Evolutionary conservation across 2,797 vertebrate genomes (phyloP).

Genomic region (Coranthus polyacanthus): DNA sequence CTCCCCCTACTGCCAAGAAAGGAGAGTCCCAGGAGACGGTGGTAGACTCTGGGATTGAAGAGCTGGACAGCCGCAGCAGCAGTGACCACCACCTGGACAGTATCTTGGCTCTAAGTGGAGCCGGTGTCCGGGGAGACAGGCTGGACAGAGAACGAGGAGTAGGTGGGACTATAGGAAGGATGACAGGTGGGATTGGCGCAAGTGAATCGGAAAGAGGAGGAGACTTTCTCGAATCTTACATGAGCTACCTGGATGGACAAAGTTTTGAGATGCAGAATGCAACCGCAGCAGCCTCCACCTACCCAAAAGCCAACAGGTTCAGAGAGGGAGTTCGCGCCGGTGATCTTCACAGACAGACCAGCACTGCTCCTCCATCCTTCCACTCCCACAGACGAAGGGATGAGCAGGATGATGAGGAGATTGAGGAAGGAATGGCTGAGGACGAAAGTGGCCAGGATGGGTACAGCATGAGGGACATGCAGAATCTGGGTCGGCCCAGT

Average conservation of each 20-base stretch:
- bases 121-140: conserved; percentile 78
- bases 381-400: conserved; percentile 82
- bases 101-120: conserved; percentile 88
- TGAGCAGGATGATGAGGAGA: conserved; percentile 80
- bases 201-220: conserved; percentile 77
- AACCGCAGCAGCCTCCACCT: conserved; percentile 82
- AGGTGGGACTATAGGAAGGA: conserved; percentile 70
- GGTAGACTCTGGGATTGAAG: conserved; percentile 94
- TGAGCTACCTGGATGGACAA: conserved; percentile 94
- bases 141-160: conserved; percentile 71
- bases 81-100: conserved; percentile 94
- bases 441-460: conserved; percentile 76
- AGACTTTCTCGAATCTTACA: conserved; percentile 93
- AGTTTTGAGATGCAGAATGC: conserved; percentile 90
- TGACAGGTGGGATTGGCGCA: conserved; percentile 73
- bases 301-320: conserved; percentile 84
- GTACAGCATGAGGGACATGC: conserved; percentile 77
- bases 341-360: conserved; percentile 81
- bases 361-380: conserved; percentile 82
- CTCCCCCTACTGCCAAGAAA: conserved; percentile 85
- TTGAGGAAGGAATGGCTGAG: conserved; percentile 70
- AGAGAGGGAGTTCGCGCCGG: conserved; percentile 79
- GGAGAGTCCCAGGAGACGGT: conserved; percentile 90
- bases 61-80: conserved; percentile 94
- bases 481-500: conserved; percentile 81